Percentiles rank a stretch among this genome's conserved stretches.
Evolutionary conservation across 2,113 vertebrate genomes (phyloP).

Genomic region (Sylvietta virens): DNA sequence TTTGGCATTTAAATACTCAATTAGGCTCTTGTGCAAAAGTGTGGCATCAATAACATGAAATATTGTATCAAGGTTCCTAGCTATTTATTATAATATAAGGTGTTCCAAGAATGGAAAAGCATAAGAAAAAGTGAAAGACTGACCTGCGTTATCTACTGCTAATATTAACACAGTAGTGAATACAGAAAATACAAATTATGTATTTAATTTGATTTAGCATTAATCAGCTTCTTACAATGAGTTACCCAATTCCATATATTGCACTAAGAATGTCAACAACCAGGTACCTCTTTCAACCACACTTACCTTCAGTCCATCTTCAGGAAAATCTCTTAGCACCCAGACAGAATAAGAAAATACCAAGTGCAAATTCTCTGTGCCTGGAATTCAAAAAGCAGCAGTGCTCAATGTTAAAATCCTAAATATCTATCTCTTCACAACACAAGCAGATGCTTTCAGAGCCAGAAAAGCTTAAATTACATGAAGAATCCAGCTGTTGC

Average conservation of each 20-base stretch:
- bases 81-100: neutral
- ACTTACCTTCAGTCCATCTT: conserved; percentile 92
- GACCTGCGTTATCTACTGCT: neutral
- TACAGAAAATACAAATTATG: neutral
- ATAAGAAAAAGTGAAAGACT: neutral
- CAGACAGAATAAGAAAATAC: conserved; percentile 95
- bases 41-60: neutral
- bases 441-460: neutral
- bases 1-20: neutral
- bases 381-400: conserved; percentile 62
- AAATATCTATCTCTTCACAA: neutral
- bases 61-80: neutral
- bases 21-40: neutral
- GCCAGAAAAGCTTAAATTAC: neutral
- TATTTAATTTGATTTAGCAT: neutral
- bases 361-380: conserved; percentile 89
- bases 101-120: neutral
- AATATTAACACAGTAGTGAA: neutral
- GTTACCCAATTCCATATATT: neutral
- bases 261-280: neutral
- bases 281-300: neutral
- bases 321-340: conserved; percentile 92
- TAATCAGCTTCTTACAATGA: neutral
- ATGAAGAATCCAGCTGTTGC: neutral
- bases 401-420: neutral